Conservation (phyloP, 1,140 invertebrate genomes). For the Caenorhabditis inopinata region DNA sequence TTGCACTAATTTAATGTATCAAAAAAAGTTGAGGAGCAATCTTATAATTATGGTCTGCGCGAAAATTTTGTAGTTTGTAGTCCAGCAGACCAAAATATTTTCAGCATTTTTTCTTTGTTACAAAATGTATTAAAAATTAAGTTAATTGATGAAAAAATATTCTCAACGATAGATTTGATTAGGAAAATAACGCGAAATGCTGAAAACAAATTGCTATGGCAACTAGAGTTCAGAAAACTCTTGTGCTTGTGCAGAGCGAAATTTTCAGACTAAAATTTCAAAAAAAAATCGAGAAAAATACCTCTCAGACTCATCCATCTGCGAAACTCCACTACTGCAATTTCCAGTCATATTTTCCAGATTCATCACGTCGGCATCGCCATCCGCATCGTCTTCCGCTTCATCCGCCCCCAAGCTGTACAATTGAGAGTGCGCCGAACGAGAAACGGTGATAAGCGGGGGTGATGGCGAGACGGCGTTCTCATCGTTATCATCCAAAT, state of each 20-base stretch:
- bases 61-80: too few relatives aligned
- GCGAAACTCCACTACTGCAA: slow-evolving; percentile 15
- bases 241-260: too few relatives aligned
- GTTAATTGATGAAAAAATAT: too few relatives aligned
- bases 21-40: too few relatives aligned
- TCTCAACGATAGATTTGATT: not conserved
- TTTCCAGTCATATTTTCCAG: not conserved
- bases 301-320: slow-evolving; percentile 5
- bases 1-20: too few relatives aligned
- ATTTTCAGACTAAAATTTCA: not conserved
- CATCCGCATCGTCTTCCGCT: not conserved
- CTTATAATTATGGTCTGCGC: too few relatives aligned
- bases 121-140: too few relatives aligned
- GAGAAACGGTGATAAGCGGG: not conserved
- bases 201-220: too few relatives aligned
- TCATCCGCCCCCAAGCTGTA: slow-evolving; percentile 19
- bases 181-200: too few relatives aligned
- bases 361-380: not conserved
- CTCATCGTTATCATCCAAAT: slow-evolving; percentile 1
- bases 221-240: not conserved
- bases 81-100: too few relatives aligned
- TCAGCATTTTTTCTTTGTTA: too few relatives aligned
- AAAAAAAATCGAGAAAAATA: not conserved
- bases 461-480: not conserved
- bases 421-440: slow-evolving; percentile 6